Percentiles rank a stretch among this genome's conserved stretches.
phyloP scores from a whole-genome alignment of 1,140 invertebrate species.

The Solenopsis fugax region DNA sequence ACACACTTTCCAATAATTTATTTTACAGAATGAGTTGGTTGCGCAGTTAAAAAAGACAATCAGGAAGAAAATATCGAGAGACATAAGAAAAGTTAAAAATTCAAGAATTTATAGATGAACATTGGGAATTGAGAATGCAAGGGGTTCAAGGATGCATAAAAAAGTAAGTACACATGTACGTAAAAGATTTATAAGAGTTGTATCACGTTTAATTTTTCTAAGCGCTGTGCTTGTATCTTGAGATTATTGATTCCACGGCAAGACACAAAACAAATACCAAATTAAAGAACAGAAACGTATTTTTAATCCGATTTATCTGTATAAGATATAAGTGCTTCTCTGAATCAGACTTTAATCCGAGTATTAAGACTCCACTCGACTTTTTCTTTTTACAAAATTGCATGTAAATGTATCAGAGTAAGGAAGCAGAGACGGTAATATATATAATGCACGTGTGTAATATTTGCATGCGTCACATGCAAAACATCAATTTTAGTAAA shows the following conservation, averaged over 20 bases:
- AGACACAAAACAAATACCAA: background rate
- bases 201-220: background rate
- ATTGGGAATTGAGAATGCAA: background rate
- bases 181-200: background rate
- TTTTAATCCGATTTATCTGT: background rate
- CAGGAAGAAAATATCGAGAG: background rate
- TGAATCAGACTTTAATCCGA: background rate
- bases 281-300: background rate
- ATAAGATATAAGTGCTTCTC: background rate
- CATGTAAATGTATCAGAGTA: background rate
- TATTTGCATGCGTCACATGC: constrained; percentile 52
- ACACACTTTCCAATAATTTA: background rate
- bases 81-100: constrained; percentile 31
- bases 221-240: background rate
- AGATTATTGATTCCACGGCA: background rate
- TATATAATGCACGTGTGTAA: background rate
- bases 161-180: background rate
- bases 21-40: background rate
- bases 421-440: background rate
- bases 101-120: constrained; percentile 17
- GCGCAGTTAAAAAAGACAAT: background rate
- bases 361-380: background rate
- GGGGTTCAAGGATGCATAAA: constrained; percentile 15
- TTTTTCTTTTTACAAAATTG: constrained; percentile 1
- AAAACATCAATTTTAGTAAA: constrained; percentile 29